Conservation (phyloP, 1,140 invertebrate species). For the Adelges cooleyi region DNA sequence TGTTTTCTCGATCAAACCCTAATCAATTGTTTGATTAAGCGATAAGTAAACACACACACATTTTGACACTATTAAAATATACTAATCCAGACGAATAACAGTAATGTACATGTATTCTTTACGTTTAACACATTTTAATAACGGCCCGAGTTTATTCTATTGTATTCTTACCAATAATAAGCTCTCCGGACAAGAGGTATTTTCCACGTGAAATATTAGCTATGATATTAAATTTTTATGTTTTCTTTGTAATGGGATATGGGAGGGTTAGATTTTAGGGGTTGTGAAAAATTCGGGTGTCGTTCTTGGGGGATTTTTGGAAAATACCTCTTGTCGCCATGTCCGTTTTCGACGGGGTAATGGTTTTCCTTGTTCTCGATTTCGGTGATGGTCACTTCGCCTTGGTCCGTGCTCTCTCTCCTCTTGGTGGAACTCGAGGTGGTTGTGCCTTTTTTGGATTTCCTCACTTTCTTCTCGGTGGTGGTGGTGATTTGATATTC, state of each 20-base stretch:
- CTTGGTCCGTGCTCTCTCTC: slow-evolving; percentile 51
- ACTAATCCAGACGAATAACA: too few species aligned
- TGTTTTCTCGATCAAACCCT: too few species aligned
- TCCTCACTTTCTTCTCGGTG: slow-evolving; percentile 72
- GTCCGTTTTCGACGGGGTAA: slow-evolving; percentile 39
- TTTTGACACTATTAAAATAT: too few species aligned
- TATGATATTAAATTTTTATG: too few species aligned
- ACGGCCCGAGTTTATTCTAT: too few species aligned
- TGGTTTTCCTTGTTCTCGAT: slow-evolving; percentile 53
- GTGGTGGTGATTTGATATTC: slow-evolving; percentile 71
- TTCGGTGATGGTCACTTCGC: slow-evolving; percentile 70
- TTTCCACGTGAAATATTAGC: background rate
- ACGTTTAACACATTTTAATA: too few species aligned
- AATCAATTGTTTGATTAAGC: too few species aligned
- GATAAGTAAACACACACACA: too few species aligned
- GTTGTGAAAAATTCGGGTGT: too few species aligned
- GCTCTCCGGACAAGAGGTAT: slow-evolving; percentile 20
- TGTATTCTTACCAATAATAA: slow-evolving; percentile 10
- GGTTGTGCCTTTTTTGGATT: slow-evolving; percentile 59
- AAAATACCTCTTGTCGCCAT: slow-evolving; percentile 71
- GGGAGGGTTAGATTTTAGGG: too few species aligned
- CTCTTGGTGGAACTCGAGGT: slow-evolving; percentile 58
- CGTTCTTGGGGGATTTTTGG: slow-evolving; percentile 40
- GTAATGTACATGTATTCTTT: too few species aligned
- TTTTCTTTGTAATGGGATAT: too few species aligned